Percentiles rank a stretch among this genome's conserved stretches.
These are phyloP conservation scores for Anas georgica DNA, from an alignment of 2,797 vertebrate genomes.

Conservation along the genomic window DNA sequence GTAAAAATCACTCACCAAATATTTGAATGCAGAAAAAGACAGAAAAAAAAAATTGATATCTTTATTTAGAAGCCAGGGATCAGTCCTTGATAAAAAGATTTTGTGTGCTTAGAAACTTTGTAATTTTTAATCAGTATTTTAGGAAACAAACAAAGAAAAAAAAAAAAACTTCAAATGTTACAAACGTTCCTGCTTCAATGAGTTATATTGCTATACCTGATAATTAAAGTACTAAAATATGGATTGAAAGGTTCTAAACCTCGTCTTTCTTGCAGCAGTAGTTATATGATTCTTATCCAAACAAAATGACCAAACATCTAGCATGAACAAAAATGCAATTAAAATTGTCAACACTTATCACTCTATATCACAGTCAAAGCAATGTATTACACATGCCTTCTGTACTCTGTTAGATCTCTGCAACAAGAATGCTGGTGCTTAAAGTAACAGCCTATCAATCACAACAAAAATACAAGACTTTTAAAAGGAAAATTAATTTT, in stretches of 20 bases:
- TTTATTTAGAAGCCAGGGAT: neutral
- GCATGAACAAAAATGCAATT: neutral
- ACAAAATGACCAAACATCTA: neutral
- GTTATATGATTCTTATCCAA: neutral
- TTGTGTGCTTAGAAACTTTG: neutral
- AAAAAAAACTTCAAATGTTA: neutral
- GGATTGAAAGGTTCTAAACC: neutral
- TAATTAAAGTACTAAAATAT: neutral
- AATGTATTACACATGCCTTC: conserved; percentile 25
- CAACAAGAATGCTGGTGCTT: conserved; percentile 38
- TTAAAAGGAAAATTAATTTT: conserved; percentile 54
- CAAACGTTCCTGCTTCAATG: neutral
- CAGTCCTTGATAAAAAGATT: neutral
- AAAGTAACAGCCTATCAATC: conserved; percentile 50
- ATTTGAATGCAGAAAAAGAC: neutral
- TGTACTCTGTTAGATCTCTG: conserved; percentile 38
- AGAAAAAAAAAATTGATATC: neutral
- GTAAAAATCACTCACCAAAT: neutral
- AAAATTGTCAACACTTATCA: conserved; percentile 1
- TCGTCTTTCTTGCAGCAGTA: neutral
- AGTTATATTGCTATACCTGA: neutral
- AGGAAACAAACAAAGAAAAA: rapidly evolving
- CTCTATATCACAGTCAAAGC: neutral
- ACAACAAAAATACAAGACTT: conserved; percentile 41
- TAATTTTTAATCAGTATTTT: neutral